Base-by-base conservation (phyloP, 1,140 invertebrate genomes). In the Drosophila obscura region DNA sequence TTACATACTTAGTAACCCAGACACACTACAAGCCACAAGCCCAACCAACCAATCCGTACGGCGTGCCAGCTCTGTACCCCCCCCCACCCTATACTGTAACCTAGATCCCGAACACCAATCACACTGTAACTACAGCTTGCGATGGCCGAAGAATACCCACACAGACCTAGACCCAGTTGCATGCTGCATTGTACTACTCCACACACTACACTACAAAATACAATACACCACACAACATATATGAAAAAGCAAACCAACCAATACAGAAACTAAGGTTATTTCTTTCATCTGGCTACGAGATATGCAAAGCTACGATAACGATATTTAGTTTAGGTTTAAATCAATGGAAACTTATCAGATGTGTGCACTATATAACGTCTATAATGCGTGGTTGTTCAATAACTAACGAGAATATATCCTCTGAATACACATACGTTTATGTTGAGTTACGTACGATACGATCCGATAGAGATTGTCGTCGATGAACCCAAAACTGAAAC, bases 281-380 rank as follows among this genome's bases (percentile, higher is more conserved):
- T 85, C 65, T 72, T 65, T 77, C 65, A 61, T 62, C 64, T 59
- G 56, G 56, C 61, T 61, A 62, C 69, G 58, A 73, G 35, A 68
- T 73, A 73, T 55, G 58, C 72, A 53, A 87, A 81, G 64, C 82
- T 84, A 87, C 64, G 55, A 81, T 85, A 87, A 13, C 35, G 35
- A 39, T 39, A 39, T 39, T 39, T 28, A 28, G 26, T 85, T 80
- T 87, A 85, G 65, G 73, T 81, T 75, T 74, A 84, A 59, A 80
- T 57, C 77, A 72, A 69, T 76, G 51, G 59, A 84, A 87, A 64
- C 73, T 82, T 85, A 78, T 85, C 82, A 78, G 76, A 71, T 77
- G 80, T 77, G 74, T 77, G 74, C 81, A 87, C 78, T 81, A 85
- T 81, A 85, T 74, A 78, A 85, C 73, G 67, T 78, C 68, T 80